Base-by-base conservation (phyloP, 2,888 invertebrate genomes). In the Drosophila borborema region DNA sequence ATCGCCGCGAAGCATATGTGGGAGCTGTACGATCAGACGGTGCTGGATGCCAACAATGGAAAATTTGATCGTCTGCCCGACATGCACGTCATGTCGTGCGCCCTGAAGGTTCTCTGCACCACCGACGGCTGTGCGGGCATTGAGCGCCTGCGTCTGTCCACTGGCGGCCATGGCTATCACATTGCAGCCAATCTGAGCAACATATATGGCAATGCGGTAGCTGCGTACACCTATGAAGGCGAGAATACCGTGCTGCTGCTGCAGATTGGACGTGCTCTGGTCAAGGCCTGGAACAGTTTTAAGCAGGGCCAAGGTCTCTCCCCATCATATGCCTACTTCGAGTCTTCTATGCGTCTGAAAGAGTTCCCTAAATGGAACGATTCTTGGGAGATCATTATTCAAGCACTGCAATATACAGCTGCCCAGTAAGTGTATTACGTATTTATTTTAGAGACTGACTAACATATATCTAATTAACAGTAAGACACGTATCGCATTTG, bases 121-220 rank as follows among this genome's bases (percentile, higher is more conserved):
- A 94, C 95, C 7, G 96, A 97, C 91, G 95, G 96, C 43, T 95
- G 96, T 1, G 93, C 92, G 62, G 96, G 96, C 64, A 95, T 98
- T 48, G 99, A 99, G 93, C 95, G 95, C 16, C 96, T 97, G 80
- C 95, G 99, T 31, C 94, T 97, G 72, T 95, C 98, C 23, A 99
- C 99, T 92, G 99, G 99, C 59, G 99, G 99, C 0, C 99, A 99
- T 93, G 99, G 99, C 5, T 99, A 98, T 94, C 96, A 97, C 95
- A 95, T 95, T 48, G 94, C 96, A 23, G 96, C 98, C 77, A 97
- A 96, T 92, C 94, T 99, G 80, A 98, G 98, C 28, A 94, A 95
- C 73, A 96, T 96, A 3, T 98, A 98, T 92, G 96, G 96, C 1
- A 94, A 96, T 71, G 95, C 96, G 38, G 97, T 97, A 3, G 98